Percentiles rank a stretch among this genome's conserved stretches.
Conservation (phyloP, 2,797 vertebrate genomes). For the Melanotaenia parkinsoni region DNA sequence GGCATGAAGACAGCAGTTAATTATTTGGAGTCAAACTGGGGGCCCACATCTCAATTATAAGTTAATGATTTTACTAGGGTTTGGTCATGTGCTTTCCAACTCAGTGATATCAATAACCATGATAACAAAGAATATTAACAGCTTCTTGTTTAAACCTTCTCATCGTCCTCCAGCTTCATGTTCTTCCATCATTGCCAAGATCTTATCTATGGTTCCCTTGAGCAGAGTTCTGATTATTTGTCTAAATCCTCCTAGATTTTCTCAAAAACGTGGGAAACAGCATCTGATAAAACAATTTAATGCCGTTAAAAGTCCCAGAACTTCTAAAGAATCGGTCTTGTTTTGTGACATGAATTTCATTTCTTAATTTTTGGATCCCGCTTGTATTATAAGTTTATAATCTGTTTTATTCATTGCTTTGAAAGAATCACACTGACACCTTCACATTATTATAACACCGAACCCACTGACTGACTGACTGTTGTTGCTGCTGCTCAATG, state of each 20-base stretch:
- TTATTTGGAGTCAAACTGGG: background rate
- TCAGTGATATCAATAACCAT: background rate
- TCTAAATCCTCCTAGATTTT: background rate
- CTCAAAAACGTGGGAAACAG: background rate
- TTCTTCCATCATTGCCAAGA: background rate
- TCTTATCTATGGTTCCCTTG: background rate
- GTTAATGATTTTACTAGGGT: background rate
- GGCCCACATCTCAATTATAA: background rate
- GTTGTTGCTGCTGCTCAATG: conserved; percentile 20
- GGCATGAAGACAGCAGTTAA: background rate
- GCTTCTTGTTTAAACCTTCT: background rate
- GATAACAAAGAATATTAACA: conserved; percentile 1
- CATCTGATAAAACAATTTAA: background rate
- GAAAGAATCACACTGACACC: background rate
- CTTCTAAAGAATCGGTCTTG: background rate
- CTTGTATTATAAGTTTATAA: background rate
- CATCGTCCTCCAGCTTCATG: background rate
- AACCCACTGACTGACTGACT: conserved; percentile 8
- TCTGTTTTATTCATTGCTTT: background rate
- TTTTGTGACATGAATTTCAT: background rate
- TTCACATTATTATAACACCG: background rate
- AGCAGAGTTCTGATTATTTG: background rate
- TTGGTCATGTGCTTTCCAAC: background rate
- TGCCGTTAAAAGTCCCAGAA: background rate
- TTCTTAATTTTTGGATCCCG: background rate